Conservation (phyloP, 2,113 vertebrate genomes). For the Telmatochromis brichardi region DNA sequence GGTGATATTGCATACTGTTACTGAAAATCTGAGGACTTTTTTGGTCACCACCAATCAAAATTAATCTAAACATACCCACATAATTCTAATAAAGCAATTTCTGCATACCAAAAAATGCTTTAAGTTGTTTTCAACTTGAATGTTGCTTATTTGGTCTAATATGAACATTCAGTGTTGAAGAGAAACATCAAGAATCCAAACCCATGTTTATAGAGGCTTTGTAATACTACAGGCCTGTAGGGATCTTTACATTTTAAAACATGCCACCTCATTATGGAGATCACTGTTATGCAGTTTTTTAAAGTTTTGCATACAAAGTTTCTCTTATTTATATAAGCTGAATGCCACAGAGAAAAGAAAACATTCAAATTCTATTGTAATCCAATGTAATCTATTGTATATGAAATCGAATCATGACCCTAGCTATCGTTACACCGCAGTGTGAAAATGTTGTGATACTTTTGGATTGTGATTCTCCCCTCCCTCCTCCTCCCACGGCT, state of each 20-base stretch:
- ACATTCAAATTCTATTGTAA: neutral
- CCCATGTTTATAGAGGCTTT: neutral
- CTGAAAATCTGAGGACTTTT: neutral
- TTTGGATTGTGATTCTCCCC: constrained; percentile 31
- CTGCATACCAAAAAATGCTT: neutral
- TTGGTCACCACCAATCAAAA: neutral
- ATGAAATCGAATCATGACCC: neutral
- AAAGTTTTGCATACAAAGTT: neutral
- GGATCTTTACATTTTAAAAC: neutral
- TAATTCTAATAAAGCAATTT: neutral
- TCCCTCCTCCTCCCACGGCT: neutral
- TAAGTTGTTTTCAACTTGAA: neutral
- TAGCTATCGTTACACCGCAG: neutral
- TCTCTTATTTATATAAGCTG: neutral
- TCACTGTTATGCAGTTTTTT: neutral
- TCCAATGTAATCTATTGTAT: neutral
- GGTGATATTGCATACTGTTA: neutral
- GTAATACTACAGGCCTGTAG: neutral
- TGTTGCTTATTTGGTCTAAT: neutral
- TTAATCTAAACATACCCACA: neutral
- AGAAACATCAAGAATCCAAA: neutral
- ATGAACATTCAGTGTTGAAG: neutral
- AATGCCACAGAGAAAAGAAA: neutral
- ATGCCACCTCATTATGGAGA: neutral
- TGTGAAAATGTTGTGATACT: constrained; percentile 50